Evolutionary conservation across 2,113 vertebrate species (phyloP).

Genomic region (Hemichromis elongatus): DNA sequence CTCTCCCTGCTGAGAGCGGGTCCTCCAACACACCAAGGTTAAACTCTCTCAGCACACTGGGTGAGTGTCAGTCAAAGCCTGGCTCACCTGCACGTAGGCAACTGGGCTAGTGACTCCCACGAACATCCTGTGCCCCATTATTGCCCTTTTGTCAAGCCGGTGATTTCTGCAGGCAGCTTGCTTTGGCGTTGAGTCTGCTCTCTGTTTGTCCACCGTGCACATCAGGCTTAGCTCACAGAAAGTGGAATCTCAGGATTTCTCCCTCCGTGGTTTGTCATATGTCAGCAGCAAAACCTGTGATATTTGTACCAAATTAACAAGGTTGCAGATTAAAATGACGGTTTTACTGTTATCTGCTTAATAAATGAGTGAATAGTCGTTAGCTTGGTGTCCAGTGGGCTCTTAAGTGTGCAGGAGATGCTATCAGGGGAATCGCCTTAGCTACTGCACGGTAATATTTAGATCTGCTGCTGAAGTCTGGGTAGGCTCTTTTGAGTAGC

Average conservation of each 20-base stretch:
- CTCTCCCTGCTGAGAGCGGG: slow-evolving; percentile 52
- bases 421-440: not conserved
- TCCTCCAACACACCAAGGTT: slow-evolving; percentile 76
- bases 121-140: slow-evolving; percentile 70
- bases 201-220: not conserved
- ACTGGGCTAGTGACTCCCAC: slow-evolving; percentile 61
- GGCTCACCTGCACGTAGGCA: slow-evolving; percentile 68
- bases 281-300: not conserved
- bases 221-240: slow-evolving; percentile 18
- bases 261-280: not conserved
- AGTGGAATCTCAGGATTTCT: slow-evolving; percentile 26
- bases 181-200: slow-evolving; percentile 31
- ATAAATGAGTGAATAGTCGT: not conserved
- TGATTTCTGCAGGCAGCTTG: slow-evolving; percentile 77
- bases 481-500: not conserved
- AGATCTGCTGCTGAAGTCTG: not conserved
- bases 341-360: not conserved
- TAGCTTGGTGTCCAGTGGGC: not conserved
- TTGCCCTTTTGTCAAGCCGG: slow-evolving; percentile 74
- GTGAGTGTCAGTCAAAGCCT: slow-evolving; percentile 74
- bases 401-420: not conserved
- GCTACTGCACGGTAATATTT: not conserved
- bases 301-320: not conserved
- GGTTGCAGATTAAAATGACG: fast-evolving
- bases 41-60: slow-evolving; percentile 61